Base-by-base conservation (phyloP, 2,888 invertebrate species). In the Agrochola litura region DNA sequence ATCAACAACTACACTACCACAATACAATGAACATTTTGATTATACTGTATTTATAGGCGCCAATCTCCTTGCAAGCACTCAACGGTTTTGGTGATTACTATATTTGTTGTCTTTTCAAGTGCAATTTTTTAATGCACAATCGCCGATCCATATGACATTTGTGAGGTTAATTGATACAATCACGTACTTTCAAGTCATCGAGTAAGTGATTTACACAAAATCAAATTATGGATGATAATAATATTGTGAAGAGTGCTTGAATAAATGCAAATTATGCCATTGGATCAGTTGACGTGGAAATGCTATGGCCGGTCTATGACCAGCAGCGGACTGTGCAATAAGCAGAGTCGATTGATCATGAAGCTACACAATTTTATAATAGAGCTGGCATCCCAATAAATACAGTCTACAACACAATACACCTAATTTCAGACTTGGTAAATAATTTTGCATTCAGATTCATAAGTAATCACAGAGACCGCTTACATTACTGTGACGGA, bases 1-100 rank as follows among this genome's bases (percentile, higher is more conserved):
- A 95, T 94, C 92, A 95, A 95, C 95, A 94, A 91, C 95, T 95
- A 95, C 92, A 85, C 92, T 93, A 92, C 89, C 90, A 91, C 89
- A 89, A 81, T 91, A 91, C 89, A 88, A 81, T 88, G 79, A 90
- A 89, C 81, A 82, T 86, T 87, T 88, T 78, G 66, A 86, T 87
- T 74, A 54, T 71, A 85, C 83, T 79, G 80, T 86, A 84, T 81
- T 79, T 78, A 73, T 78, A 67, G 79, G 78, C 79, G 64, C 61
- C 46, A 67, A 12, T 30, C 12, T 25, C 5, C 8, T 30, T 46
- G 19, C 46, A 19, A 43, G 25, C 25, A 4, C 25, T 49, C 22
- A 66, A 30, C 1, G 4, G 12, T 66, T 30, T 25, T 66, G 1
- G 19, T 25, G 6, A 58, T 25, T 25, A 43, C 25, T n/a, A 46